These are phyloP conservation scores for Pheosia tremula DNA, from an alignment of 2,888 invertebrate species.

Conservation along the genomic window DNA sequence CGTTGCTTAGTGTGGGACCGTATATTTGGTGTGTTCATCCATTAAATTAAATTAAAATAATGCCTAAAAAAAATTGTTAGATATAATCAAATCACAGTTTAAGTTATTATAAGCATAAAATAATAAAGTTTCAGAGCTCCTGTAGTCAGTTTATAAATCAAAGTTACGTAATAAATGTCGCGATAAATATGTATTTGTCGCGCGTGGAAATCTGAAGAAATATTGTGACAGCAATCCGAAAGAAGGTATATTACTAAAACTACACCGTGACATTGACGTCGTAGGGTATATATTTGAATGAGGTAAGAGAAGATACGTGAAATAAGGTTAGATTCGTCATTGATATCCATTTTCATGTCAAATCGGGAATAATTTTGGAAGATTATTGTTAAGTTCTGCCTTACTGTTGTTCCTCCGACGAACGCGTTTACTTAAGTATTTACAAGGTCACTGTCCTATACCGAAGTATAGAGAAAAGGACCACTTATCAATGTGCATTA, in stretches of 20 bases:
- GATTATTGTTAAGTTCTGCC: background rate
- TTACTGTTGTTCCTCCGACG: no score
- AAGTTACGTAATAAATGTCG: conserved; percentile 60
- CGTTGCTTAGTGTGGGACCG: no score
- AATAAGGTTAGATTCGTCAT: background rate
- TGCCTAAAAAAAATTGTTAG: background rate
- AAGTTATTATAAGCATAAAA: background rate
- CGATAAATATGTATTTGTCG: conserved; percentile 62
- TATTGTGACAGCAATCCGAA: background rate
- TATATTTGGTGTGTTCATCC: no score
- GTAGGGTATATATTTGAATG: background rate
- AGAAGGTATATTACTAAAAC: background rate
- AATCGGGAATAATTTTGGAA: background rate
- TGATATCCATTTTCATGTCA: background rate
- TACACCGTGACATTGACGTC: background rate
- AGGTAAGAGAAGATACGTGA: background rate
- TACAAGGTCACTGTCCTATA: no score
- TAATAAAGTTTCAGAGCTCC: background rate
- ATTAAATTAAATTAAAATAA: background rate
- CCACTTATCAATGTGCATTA: no score
- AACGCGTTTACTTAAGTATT: background rate
- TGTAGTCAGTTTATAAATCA: conserved; percentile 54
- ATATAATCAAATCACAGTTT: background rate
- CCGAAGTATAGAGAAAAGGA: no score
- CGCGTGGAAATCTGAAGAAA: conserved; percentile 34